A percentile compares a stretch with the other conserved stretches of the same genome.
phyloP scores from a whole-genome alignment of 1,140 invertebrate genomes.

The Periplaneta americana region DNA sequence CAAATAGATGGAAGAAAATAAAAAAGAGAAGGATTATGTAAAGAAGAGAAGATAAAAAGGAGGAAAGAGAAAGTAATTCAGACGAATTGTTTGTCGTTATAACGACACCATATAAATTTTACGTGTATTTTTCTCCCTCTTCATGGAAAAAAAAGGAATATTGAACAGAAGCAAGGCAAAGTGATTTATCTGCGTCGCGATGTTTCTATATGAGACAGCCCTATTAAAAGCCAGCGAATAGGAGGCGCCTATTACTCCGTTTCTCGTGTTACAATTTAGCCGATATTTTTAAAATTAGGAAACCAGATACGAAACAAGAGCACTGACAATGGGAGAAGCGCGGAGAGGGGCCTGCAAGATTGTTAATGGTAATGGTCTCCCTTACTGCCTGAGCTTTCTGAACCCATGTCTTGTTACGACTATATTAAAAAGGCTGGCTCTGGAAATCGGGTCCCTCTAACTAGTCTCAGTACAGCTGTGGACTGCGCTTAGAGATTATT shows the following conservation, averaged over 20 bases:
- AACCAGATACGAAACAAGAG: not conserved
- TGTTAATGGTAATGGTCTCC: not conserved
- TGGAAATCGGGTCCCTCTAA: not conserved
- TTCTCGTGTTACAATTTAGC: not conserved
- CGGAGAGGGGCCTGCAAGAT: not conserved
- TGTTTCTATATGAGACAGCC: no score
- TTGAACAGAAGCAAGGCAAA: no score
- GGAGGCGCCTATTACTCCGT: not conserved
- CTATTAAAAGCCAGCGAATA: not conserved
- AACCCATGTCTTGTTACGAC: not conserved
- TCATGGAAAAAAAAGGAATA: no score
- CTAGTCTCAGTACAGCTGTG: not conserved
- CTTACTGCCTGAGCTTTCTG: not conserved
- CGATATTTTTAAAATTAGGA: not conserved
- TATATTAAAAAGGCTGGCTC: not conserved
- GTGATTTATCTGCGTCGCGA: no score
- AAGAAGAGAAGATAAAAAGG: no score
- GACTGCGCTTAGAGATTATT: not conserved
- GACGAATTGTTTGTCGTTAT: no score
- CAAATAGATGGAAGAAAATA: no score
- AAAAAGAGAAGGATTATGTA: no score
- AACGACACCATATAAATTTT: no score
- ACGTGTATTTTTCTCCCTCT: no score
- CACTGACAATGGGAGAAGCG: not conserved
- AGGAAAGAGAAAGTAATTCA: no score